Evolutionary conservation across 2,113 vertebrate species (phyloP).

Genomic region (Seriola aureovittata): DNA sequence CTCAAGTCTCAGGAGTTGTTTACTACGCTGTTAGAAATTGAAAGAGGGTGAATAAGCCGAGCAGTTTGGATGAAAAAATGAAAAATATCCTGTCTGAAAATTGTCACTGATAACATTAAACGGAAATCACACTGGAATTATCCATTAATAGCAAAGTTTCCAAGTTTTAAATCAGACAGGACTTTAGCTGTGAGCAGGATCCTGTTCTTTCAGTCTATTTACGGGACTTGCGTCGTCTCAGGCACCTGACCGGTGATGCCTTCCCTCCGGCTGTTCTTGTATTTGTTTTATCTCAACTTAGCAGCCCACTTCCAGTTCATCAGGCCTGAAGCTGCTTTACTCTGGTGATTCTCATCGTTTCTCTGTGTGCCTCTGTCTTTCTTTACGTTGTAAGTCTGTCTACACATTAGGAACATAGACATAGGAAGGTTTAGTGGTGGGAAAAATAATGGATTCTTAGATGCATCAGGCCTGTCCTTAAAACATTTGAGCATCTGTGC

Average conservation of each 20-base stretch:
- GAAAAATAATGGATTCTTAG: background rate
- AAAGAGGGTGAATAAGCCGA: constrained; percentile 8
- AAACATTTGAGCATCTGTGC: background rate
- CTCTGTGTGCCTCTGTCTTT: constrained; percentile 11
- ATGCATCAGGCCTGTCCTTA: background rate
- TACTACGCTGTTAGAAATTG: background rate
- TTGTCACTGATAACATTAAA: constrained; percentile 32
- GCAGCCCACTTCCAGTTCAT: constrained; percentile 36
- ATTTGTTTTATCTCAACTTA: constrained; percentile 59
- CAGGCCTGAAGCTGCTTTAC: constrained; percentile 30
- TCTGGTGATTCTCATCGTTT: constrained; percentile 37
- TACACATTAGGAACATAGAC: background rate
- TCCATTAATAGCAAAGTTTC: constrained; percentile 7
- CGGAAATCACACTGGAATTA: constrained; percentile 5
- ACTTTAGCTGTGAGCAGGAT: constrained; percentile 16
- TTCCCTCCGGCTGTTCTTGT: constrained; percentile 59
- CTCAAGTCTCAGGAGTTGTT: background rate
- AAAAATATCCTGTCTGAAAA: constrained; percentile 23
- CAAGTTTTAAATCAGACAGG: constrained; percentile 1
- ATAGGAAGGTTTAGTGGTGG: background rate
- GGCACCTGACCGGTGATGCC: constrained; percentile 64
- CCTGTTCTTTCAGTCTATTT: constrained; percentile 47
- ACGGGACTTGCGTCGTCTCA: constrained; percentile 18
- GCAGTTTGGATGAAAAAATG: background rate
- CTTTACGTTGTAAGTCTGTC: background rate